A percentile compares a stretch with the other conserved stretches of the same genome.
phyloP scores from a whole-genome alignment of 2,888 invertebrate genomes.

The Lagria hirta region DNA sequence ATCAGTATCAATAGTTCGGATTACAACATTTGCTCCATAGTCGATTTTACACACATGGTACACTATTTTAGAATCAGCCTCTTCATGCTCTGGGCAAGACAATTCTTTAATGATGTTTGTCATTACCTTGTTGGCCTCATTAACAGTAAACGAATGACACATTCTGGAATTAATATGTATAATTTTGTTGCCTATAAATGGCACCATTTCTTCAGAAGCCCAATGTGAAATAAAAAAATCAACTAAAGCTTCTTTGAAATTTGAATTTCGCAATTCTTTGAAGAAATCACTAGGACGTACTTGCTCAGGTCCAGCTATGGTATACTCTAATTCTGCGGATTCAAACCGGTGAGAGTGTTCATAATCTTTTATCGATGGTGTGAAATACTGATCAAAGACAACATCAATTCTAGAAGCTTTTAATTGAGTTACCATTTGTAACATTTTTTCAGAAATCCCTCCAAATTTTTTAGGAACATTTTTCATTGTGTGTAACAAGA shows the following conservation, averaged over 20 bases:
- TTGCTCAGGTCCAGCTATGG: slow-evolving; percentile 38
- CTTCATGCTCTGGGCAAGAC: slow-evolving; percentile 31
- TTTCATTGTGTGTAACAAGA: slow-evolving; percentile 37
- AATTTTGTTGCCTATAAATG: slow-evolving; percentile 34
- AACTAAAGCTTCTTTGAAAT: slow-evolving; percentile 38
- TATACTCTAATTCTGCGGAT: slow-evolving; percentile 30
- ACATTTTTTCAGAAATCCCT: slow-evolving; percentile 38
- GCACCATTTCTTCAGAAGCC: slow-evolving; percentile 37
- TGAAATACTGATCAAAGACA: slow-evolving; percentile 33
- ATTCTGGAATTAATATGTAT: slow-evolving; percentile 29
- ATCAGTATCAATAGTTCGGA: slow-evolving; percentile 32
- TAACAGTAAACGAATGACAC: slow-evolving; percentile 37
- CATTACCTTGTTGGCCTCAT: too few relatives aligned
- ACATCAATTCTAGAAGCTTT: slow-evolving; percentile 30
- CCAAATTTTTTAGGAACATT: slow-evolving; percentile 41
- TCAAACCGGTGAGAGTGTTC: slow-evolving; percentile 29
- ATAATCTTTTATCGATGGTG: slow-evolving; percentile 30
- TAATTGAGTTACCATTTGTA: slow-evolving; percentile 24
- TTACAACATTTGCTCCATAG: slow-evolving; percentile 31
- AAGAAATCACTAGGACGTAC: slow-evolving; percentile 32
- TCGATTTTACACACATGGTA: slow-evolving; percentile 31
- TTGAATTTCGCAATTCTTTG: slow-evolving; percentile 33
- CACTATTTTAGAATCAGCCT: slow-evolving; percentile 27
- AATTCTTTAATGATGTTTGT: too few relatives aligned
- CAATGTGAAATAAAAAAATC: slow-evolving; percentile 38